These are phyloP conservation scores for Conus canariensis DNA, from an alignment of 2,888 invertebrate species.

Conservation along the genomic window DNA sequence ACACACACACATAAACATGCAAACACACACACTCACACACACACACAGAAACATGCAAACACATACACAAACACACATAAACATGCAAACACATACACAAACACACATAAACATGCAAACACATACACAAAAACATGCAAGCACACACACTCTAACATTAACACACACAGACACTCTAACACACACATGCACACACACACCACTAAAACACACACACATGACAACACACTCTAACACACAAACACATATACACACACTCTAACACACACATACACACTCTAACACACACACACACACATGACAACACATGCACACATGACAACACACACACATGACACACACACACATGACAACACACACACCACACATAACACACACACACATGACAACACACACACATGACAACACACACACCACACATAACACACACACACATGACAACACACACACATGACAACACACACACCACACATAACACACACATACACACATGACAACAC, in stretches of 20 bases:
- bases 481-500: neutral
- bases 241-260: neutral
- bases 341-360: neutral
- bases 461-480: neutral
- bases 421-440: neutral
- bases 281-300: neutral
- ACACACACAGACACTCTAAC: neutral
- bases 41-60: neutral
- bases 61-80: neutral
- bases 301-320: neutral
- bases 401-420: neutral
- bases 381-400: neutral
- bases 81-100: neutral
- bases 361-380: neutral
- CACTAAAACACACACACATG: constrained; percentile 5
- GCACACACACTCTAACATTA: neutral
- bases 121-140: neutral
- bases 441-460: neutral
- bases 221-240: neutral
- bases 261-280: neutral
- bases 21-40: no score
- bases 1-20: no score
- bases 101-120: neutral
- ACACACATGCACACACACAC: neutral
- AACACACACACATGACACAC: neutral